Conservation (phyloP, 2,888 invertebrate species). For the Eupithecia exiguata region DNA sequence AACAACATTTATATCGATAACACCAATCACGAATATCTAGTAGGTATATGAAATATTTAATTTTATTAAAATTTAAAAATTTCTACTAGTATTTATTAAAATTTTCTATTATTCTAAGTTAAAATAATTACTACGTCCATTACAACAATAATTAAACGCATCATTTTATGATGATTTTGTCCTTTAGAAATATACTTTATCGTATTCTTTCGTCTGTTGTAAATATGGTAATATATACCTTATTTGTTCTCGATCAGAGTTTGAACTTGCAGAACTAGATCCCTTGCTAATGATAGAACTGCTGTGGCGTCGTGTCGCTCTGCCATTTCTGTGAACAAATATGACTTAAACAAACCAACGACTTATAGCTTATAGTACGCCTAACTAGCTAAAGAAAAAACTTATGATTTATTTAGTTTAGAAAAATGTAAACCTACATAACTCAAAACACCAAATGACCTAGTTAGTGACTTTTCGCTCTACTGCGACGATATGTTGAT, state of each 20-base stretch:
- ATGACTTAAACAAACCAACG: not conserved
- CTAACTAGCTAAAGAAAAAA: not conserved
- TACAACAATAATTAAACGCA: constrained; percentile 21
- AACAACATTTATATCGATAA: constrained; percentile 30
- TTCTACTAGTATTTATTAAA: constrained; percentile 33
- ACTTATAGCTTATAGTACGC: not conserved
- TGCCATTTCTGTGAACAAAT: constrained; percentile 93
- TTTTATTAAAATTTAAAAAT: constrained; percentile 32
- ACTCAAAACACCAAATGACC: not conserved
- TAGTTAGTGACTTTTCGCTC: not conserved
- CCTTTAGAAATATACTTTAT: not conserved
- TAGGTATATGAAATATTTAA: constrained; percentile 27
- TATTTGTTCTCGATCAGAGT: constrained; percentile 96
- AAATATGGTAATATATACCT: constrained; percentile 50
- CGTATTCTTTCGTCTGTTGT: not conserved
- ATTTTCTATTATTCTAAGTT: constrained; percentile 38
- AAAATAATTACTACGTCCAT: constrained; percentile 22
- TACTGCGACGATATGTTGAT: not conserved
- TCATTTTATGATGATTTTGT: constrained; percentile 29
- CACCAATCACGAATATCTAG: constrained; percentile 28
- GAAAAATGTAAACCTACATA: not conserved
- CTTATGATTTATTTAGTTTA: too few relatives aligned
- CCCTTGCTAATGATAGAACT: constrained; percentile 92
- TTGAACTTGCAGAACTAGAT: constrained; percentile 94
- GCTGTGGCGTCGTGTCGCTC: constrained; percentile 95